phyloP scores from a whole-genome alignment of 2,888 invertebrate genomes.

The Poecilobothrus nobilitatus region DNA sequence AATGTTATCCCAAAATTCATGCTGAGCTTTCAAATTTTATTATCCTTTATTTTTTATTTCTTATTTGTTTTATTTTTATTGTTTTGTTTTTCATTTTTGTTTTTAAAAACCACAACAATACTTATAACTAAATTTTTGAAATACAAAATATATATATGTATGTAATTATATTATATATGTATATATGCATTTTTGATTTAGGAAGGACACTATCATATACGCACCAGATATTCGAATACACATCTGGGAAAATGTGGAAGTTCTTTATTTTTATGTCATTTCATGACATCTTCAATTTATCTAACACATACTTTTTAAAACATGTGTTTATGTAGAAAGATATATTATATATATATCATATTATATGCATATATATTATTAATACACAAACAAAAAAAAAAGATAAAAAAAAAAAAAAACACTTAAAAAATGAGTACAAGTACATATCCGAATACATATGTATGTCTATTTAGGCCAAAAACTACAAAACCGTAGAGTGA shows the following conservation, averaged over 20 bases:
- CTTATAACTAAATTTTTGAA: not conserved
- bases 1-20: conserved; percentile 1
- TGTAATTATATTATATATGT: not conserved
- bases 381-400: not conserved
- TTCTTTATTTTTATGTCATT: conserved; percentile 1
- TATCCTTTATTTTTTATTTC: not conserved
- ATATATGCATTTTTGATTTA: not conserved
- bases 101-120: not conserved
- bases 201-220: conserved; percentile 1
- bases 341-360: too few species aligned
- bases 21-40: conserved; percentile 6
- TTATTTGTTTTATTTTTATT: not conserved
- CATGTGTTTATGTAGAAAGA: too few species aligned
- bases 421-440: too few species aligned
- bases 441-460: too few species aligned
- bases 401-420: too few species aligned
- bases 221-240: not conserved
- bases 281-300: conserved; percentile 1
- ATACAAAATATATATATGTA: not conserved
- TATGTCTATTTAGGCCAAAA: too few species aligned
- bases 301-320: not conserved
- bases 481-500: too few species aligned
- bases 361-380: too few species aligned
- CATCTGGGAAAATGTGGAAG: not conserved
- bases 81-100: not conserved